Evolutionary conservation across 2,113 vertebrate genomes (phyloP), one percentile per base, ranked within the genome.

Genomic region (Aplodontia rufa): DNA sequence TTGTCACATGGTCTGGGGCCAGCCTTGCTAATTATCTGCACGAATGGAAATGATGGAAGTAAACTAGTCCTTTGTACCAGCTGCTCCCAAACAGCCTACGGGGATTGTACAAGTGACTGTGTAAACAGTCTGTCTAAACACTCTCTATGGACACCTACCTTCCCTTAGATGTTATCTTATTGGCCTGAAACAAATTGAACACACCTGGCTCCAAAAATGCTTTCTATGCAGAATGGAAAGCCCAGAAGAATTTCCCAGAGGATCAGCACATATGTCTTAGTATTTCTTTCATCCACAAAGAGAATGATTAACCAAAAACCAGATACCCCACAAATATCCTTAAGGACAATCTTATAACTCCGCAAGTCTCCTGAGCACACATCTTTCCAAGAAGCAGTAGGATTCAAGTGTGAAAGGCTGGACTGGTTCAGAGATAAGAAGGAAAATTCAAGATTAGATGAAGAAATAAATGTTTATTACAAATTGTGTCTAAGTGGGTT

Each of bases 51-150:
- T 74, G 92, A 91, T 58, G 45, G 90, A 92, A 87, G 74, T 58
- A 51, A 64, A 78, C n/a, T 8, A 79, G 83, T 7, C 53, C 40
- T 94, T 32, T 19, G 4, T 24, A 74, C 62, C 72, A 88, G 79
- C 62, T 66, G 66, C 80, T 96, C 96, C 60, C 55, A 83, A 82
- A 95, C 49, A 96, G 95, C 87, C 92, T 66, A 55, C 62, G 92
- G 90, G 90, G 86, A 88, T 32, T 90, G 71, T 76, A 76, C 76
- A 62, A 83, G 78, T 51, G 90, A 93, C 72, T 82, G 90, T 82
- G 90, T 75, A 93, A 95, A 90, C 68, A 95, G 80, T 91, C 90
- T 96, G 90, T 97, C 94, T 90, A 82, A 90, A 69, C 88, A 64
- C 47, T 40, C 45, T 92, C 87, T 60, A 1, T 1, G 78, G 81